Evolutionary conservation across 2,888 invertebrate species (phyloP).

Genomic region (Hymenopus coronatus): DNA sequence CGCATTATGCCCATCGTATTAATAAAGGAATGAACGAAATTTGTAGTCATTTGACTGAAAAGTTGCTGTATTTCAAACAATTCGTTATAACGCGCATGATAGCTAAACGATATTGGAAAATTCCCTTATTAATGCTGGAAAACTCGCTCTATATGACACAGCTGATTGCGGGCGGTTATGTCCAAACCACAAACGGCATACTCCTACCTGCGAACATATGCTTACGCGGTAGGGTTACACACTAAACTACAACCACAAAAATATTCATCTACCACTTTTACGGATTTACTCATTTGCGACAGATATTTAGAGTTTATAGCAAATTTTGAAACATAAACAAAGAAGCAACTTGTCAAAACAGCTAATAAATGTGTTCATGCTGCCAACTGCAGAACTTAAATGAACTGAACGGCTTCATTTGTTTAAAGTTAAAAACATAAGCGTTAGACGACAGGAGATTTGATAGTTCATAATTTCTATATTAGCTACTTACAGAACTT

Average conservation of each 20-base stretch:
- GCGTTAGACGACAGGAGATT: neutral
- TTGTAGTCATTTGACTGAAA: too few relatives aligned
- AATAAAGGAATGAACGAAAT: too few relatives aligned
- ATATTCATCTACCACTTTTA: too few relatives aligned
- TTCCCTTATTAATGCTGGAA: neutral
- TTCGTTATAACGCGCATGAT: too few relatives aligned
- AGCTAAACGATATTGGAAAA: too few relatives aligned
- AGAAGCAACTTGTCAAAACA: neutral
- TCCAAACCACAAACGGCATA: neutral
- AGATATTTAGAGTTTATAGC: neutral
- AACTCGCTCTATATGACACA: neutral
- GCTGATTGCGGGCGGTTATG: neutral
- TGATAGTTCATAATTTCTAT: neutral
- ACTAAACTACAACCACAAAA: too few relatives aligned
- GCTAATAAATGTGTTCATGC: neutral
- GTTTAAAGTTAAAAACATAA: neutral
- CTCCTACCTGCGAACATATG: neutral
- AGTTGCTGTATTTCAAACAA: too few relatives aligned
- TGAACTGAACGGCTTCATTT: neutral
- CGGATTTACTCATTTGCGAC: neutral
- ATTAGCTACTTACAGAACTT: slow-evolving; percentile 53
- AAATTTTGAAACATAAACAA: neutral
- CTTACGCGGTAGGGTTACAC: neutral
- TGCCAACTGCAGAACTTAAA: neutral
- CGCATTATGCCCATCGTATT: too few relatives aligned